A percentile compares a stretch with the other conserved stretches of the same genome.
These are phyloP conservation scores for Porites australiensis DNA, from an alignment of 64 coral and sea anemone species.

Conservation along the genomic window DNA sequence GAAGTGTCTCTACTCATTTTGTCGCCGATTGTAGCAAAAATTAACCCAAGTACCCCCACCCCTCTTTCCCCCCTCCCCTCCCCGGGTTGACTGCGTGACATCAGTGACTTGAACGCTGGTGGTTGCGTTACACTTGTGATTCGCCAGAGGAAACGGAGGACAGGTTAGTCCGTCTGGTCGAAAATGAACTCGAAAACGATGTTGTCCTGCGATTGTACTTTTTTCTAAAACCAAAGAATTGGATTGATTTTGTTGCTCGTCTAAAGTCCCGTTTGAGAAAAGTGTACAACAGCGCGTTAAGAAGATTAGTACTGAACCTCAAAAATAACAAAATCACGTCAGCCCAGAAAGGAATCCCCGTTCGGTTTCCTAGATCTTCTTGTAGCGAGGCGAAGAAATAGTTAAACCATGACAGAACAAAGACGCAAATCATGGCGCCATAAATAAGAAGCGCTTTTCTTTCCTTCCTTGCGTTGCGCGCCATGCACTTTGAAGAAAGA, in stretches of 20 bases:
- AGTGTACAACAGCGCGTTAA: slow-evolving; percentile 84
- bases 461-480: slow-evolving; percentile 64
- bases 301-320: slow-evolving; percentile 61
- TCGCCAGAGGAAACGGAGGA: not conserved
- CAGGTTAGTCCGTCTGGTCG: not conserved
- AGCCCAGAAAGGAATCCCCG: slow-evolving; percentile 57
- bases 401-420: slow-evolving; percentile 79
- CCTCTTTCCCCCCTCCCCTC: no score
- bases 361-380: slow-evolving; percentile 38
- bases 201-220: not conserved
- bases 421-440: slow-evolving; percentile 74
- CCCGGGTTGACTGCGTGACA: no score
- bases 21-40: no score
- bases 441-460: slow-evolving; percentile 74
- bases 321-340: slow-evolving; percentile 47
- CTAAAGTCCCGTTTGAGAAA: slow-evolving; percentile 89
- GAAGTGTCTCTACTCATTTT: no score
- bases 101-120: no score
- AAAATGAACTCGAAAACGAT: not conserved
- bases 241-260: slow-evolving; percentile 40
- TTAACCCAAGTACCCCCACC: no score
- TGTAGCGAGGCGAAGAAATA: slow-evolving; percentile 73
- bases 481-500: slow-evolving; percentile 27
- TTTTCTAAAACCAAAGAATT: not conserved
- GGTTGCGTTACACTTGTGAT: not conserved